Evolutionary conservation across 37 sponge, comb jelly and placozoan genomes (phyloP).

Genomic region (Beroe ovata): DNA sequence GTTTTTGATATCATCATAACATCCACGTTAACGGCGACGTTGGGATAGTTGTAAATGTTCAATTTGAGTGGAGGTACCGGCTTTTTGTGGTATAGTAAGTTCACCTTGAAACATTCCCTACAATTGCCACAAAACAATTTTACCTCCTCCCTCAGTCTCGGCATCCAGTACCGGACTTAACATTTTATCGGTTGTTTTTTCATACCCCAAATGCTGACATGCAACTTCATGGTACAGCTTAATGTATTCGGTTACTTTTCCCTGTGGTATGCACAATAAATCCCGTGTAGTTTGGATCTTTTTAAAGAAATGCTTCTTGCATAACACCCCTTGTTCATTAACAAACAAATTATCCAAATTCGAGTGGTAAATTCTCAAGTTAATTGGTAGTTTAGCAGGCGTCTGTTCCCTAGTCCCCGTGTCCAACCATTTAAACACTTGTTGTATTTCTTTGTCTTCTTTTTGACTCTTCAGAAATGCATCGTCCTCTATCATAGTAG

Average conservation of each 20-base stretch:
- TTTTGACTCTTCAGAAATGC: not conserved
- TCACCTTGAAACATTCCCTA: not conserved
- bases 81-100: not conserved
- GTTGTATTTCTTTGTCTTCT: not conserved
- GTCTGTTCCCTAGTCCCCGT: not conserved
- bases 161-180: not conserved
- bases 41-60: not conserved
- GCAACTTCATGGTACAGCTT: not conserved
- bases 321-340: not conserved
- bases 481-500: not conserved
- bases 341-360: conserved; percentile 9
- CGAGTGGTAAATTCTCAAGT: not conserved
- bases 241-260: not conserved
- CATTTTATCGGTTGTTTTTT: conserved; percentile 3
- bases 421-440: not conserved
- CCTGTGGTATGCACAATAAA: conserved; percentile 5
- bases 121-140: conserved; percentile 10
- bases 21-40: conserved; percentile 15
- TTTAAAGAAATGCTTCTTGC: not conserved
- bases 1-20: conserved; percentile 6
- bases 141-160: not conserved
- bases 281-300: conserved; percentile 1
- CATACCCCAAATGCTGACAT: not conserved
- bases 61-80: not conserved
- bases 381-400: not conserved